Percentiles rank a stretch among this genome's conserved stretches.
Conservation (phyloP, 2,113 vertebrate species). For the Hypomesus transpacificus region DNA sequence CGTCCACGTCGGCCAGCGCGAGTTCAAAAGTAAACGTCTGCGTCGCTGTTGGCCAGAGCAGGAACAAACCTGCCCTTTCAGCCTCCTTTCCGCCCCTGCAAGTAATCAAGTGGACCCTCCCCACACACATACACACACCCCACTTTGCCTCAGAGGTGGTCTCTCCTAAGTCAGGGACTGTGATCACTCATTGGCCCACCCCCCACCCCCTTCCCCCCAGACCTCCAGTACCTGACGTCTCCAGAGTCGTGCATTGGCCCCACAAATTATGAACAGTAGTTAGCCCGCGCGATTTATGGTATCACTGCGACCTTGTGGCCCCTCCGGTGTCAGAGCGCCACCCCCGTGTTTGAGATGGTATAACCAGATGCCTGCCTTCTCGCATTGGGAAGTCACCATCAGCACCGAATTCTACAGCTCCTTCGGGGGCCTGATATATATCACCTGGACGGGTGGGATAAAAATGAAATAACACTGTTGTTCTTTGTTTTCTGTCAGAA, state of each 20-base stretch:
- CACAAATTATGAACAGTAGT: slow-evolving; percentile 58
- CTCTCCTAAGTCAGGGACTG: slow-evolving; percentile 50
- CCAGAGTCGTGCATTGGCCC: neutral
- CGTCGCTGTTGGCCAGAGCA: slow-evolving; percentile 16
- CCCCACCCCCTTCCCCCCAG: slow-evolving; percentile 48
- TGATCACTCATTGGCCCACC: slow-evolving; percentile 20
- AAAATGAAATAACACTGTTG: slow-evolving; percentile 56
- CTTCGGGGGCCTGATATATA: slow-evolving; percentile 11
- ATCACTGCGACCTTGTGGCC: slow-evolving; percentile 41
- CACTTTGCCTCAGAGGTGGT: slow-evolving; percentile 56
- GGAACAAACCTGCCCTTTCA: slow-evolving; percentile 36
- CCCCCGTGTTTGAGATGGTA: slow-evolving; percentile 44
- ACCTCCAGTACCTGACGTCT: slow-evolving; percentile 31
- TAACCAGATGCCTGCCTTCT: slow-evolving; percentile 52
- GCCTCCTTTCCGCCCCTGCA: slow-evolving; percentile 13
- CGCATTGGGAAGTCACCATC: slow-evolving; percentile 3
- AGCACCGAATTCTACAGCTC: slow-evolving; percentile 18
- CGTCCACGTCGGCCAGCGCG: slow-evolving; percentile 19
- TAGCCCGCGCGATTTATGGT: slow-evolving; percentile 48
- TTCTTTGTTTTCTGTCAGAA: slow-evolving; percentile 32
- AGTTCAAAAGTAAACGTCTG: slow-evolving; percentile 49
- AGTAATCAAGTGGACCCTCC: slow-evolving; percentile 37
- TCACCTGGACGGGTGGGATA: slow-evolving; percentile 25
- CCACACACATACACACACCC: slow-evolving; percentile 17
- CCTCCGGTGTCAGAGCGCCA: slow-evolving; percentile 11